phyloP scores from a whole-genome alignment of 1,140 invertebrate species.

The Listronotus oregonensis region DNA sequence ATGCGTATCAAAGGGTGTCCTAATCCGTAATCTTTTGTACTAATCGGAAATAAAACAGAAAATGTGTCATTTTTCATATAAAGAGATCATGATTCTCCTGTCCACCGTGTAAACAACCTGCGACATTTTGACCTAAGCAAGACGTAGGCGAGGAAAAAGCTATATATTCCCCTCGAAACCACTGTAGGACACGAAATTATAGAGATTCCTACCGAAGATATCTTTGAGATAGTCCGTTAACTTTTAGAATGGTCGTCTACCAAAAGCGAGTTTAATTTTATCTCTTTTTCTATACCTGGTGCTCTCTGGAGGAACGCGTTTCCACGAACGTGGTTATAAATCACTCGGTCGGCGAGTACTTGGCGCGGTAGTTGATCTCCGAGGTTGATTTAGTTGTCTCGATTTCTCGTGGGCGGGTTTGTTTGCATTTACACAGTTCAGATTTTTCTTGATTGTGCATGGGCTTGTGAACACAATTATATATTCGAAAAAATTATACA shows the following conservation, averaged over 20 bases:
- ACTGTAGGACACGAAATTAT: slow-evolving; percentile 15
- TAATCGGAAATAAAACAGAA: too few species aligned
- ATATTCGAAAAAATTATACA: background rate
- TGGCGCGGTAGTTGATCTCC: slow-evolving; percentile 33
- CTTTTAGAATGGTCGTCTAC: slow-evolving; percentile 22
- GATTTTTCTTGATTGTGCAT: slow-evolving; percentile 27
- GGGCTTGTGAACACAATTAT: slow-evolving; percentile 6
- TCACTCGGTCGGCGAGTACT: slow-evolving; percentile 13
- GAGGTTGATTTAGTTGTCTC: slow-evolving; percentile 35
- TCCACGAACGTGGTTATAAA: slow-evolving; percentile 11
- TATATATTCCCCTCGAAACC: slow-evolving; percentile 11
- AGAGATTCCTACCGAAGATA: slow-evolving; percentile 21
- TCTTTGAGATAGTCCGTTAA: slow-evolving; percentile 21
- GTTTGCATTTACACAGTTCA: slow-evolving; percentile 32
- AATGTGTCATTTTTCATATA: background rate
- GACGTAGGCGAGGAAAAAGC: slow-evolving; percentile 25
- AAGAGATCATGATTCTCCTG: slow-evolving; percentile 8
- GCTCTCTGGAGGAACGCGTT: slow-evolving; percentile 3
- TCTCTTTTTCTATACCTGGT: slow-evolving; percentile 22
- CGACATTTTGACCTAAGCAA: slow-evolving; percentile 16
- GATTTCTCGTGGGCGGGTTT: slow-evolving; percentile 34
- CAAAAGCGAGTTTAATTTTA: slow-evolving; percentile 26
- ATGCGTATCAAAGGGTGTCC: too few species aligned
- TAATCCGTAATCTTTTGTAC: too few species aligned
- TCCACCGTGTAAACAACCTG: slow-evolving; percentile 8